These are phyloP conservation scores for Bhutanitis thaidina DNA, from an alignment of 2,888 invertebrate species.

Conservation along the genomic window DNA sequence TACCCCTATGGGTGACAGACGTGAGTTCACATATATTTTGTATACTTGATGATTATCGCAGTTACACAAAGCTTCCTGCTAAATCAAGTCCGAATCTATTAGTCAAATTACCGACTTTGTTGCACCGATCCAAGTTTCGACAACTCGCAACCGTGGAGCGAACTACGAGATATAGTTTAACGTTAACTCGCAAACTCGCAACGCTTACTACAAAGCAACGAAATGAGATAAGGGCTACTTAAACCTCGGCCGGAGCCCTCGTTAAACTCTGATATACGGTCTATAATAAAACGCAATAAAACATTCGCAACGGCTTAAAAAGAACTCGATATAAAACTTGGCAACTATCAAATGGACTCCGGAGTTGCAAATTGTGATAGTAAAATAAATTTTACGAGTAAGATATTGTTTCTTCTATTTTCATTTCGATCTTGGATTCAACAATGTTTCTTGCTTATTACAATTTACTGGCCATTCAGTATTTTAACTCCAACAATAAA, in stretches of 20 bases:
- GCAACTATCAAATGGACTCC: conserved; percentile 62
- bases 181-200: conserved; percentile 34
- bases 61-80: neutral
- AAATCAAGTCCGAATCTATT: conserved; percentile 6
- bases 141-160: conserved; percentile 1
- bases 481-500: neutral
- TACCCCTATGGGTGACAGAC: too few species aligned
- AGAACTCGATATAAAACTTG: conserved; percentile 68
- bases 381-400: conserved; percentile 67
- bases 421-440: conserved; percentile 50
- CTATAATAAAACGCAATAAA: conserved; percentile 74
- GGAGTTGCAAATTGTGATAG: conserved; percentile 53
- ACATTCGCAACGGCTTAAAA: conserved; percentile 74
- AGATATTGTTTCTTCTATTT: conserved; percentile 51
- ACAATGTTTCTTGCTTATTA: conserved; percentile 36
- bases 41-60: conserved; percentile 2
- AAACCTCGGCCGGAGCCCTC: conserved; percentile 54
- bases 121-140: conserved; percentile 4
- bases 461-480: conserved; percentile 11
- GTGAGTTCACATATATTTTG: neutral
- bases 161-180: conserved; percentile 11
- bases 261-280: conserved; percentile 75
- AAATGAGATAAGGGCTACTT: conserved; percentile 71
- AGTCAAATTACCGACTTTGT: conserved; percentile 10
- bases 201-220: conserved; percentile 61